A percentile compares a stretch with the other conserved stretches of the same genome.
These are phyloP conservation scores for Festucalex cinctus DNA, from an alignment of 2,113 vertebrate genomes.

Conservation along the genomic window DNA sequence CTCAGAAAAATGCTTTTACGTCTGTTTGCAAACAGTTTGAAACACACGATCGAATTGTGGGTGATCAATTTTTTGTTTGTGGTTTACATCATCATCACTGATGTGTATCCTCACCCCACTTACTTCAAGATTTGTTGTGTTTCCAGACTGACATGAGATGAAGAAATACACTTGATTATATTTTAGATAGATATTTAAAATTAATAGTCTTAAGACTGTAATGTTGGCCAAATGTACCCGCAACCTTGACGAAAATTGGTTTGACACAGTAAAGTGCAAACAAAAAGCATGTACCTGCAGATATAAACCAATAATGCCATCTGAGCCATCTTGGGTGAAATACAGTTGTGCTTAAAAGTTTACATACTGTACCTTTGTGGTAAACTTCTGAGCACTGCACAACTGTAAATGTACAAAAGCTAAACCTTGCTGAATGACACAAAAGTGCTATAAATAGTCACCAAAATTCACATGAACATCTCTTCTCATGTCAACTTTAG, in stretches of 20 bases:
- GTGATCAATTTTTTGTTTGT: neutral
- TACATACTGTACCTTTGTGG: too few relatives aligned
- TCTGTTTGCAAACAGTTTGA: constrained; percentile 21
- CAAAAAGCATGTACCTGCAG: neutral
- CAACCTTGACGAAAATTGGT: neutral
- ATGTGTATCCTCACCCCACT: neutral
- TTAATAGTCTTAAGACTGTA: neutral
- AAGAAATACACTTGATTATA: neutral
- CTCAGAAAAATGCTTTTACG: constrained; percentile 21
- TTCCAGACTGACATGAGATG: neutral
- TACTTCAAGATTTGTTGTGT: neutral
- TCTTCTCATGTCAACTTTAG: too few relatives aligned
- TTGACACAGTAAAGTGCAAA: neutral
- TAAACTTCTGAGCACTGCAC: too few relatives aligned
- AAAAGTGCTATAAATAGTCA: too few relatives aligned
- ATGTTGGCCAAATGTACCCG: neutral
- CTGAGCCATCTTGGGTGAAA: too few relatives aligned
- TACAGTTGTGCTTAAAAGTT: too few relatives aligned
- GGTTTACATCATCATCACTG: neutral
- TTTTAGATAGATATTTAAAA: neutral
- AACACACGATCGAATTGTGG: neutral
- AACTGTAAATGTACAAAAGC: too few relatives aligned
- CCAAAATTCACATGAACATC: too few relatives aligned
- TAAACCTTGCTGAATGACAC: too few relatives aligned
- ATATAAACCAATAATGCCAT: too few relatives aligned